Conservation (phyloP, 2,797 vertebrate species). For the Mus spretus region DNA sequence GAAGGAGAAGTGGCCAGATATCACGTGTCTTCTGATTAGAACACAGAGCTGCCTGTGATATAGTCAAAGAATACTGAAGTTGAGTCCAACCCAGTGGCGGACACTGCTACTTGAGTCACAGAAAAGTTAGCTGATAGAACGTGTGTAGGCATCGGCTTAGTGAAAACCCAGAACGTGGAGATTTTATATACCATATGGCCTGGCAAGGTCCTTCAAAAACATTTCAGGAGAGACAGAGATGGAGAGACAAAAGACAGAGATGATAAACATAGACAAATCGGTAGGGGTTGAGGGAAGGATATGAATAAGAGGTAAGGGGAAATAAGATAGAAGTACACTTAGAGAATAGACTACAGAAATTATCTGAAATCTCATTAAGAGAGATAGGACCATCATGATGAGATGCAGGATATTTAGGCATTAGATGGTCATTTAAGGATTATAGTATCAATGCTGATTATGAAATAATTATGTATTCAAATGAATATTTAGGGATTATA, state of each 20-base stretch:
- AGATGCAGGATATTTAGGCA: slow-evolving; percentile 14
- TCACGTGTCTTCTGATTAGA: neutral
- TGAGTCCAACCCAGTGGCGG: neutral
- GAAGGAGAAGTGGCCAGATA: neutral
- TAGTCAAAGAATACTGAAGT: neutral
- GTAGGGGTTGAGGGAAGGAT: fast-evolving
- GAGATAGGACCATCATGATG: neutral
- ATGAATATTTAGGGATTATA: neutral
- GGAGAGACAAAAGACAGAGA: neutral
- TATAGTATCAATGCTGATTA: slow-evolving; percentile 30
- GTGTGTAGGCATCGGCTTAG: neutral
- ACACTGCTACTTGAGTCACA: neutral
- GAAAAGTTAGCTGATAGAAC: neutral
- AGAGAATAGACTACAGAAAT: neutral
- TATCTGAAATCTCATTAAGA: neutral
- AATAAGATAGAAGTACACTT: neutral
- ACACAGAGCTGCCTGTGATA: neutral
- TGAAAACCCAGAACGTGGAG: neutral
- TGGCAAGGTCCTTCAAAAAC: neutral
- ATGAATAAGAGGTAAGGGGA: neutral
- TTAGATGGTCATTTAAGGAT: neutral
- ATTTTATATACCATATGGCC: neutral
- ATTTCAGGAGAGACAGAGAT: neutral
- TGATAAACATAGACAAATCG: neutral
- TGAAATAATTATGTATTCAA: slow-evolving; percentile 7